A percentile compares a stretch with the other conserved stretches of the same genome.
Conservation (phyloP, 2,888 invertebrate species). For the Schrankia costaestrigalis region DNA sequence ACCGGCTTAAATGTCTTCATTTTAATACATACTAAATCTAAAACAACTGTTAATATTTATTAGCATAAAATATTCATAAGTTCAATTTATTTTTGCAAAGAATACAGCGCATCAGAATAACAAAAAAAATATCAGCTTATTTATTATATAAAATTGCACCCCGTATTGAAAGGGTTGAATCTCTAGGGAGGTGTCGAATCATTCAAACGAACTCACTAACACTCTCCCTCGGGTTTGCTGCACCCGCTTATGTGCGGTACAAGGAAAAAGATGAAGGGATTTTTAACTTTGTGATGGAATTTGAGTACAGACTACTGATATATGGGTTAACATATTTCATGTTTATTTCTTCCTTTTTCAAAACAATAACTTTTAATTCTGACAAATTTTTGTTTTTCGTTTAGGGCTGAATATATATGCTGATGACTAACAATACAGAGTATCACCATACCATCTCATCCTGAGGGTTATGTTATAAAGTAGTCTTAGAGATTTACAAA, state of each 20-base stretch:
- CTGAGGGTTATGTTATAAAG: too few relatives aligned
- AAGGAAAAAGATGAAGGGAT: constrained; percentile 28
- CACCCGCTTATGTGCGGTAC: constrained; percentile 42
- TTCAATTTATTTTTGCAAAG: constrained; percentile 17
- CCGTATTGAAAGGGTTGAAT: constrained; percentile 61
- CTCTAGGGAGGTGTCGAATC: constrained; percentile 74
- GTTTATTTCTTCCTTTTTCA: too few relatives aligned
- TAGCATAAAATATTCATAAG: constrained; percentile 16
- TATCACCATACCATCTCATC: too few relatives aligned
- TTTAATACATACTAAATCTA: too few relatives aligned
- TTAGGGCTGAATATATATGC: too few relatives aligned
- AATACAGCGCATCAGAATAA: too few relatives aligned
- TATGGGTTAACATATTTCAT: neutral
- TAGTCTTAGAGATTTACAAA: too few relatives aligned
- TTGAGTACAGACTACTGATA: neutral
- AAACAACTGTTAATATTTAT: too few relatives aligned
- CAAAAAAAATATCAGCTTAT: constrained; percentile 17
- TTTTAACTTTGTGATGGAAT: neutral
- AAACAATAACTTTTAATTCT: too few relatives aligned
- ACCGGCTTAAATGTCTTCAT: too few relatives aligned
- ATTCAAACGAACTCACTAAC: constrained; percentile 72
- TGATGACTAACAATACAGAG: too few relatives aligned
- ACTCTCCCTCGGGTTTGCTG: constrained; percentile 64
- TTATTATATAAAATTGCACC: constrained; percentile 55
- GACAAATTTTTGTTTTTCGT: too few relatives aligned